Percentiles rank a stretch among this genome's conserved stretches.
These are phyloP conservation scores for Boleophthalmus pectinirostris DNA, from an alignment of 2,113 vertebrate genomes.

Conservation along the genomic window DNA sequence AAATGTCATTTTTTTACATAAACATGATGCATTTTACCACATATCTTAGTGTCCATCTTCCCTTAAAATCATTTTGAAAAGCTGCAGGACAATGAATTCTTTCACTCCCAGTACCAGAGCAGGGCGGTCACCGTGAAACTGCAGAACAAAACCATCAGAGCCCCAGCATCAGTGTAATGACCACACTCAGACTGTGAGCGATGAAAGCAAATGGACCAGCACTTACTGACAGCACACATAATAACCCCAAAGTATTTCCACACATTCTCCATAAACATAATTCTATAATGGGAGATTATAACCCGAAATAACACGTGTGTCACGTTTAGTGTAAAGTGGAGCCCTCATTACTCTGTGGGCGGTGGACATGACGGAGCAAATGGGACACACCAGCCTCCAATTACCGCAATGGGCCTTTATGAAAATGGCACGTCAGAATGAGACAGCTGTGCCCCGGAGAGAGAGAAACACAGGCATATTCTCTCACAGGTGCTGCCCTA, in stretches of 20 bases:
- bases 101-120: neutral
- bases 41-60: too few species aligned
- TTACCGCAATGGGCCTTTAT: conserved; percentile 40
- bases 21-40: too few species aligned
- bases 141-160: neutral
- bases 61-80: too few species aligned
- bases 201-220: neutral
- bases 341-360: conserved; percentile 18
- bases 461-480: neutral
- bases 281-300: neutral
- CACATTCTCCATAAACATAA: conserved; percentile 1
- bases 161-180: neutral
- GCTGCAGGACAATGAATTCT: too few species aligned
- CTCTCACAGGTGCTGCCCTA: neutral
- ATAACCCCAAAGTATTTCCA: neutral
- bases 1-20: too few species aligned
- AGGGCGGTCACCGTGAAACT: neutral
- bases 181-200: neutral
- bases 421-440: conserved; percentile 37
- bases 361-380: conserved; percentile 20
- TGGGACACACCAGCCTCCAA: conserved; percentile 23
- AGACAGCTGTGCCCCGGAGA: conserved; percentile 30
- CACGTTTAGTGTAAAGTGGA: conserved; percentile 1
- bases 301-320: conserved; percentile 1
- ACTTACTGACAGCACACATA: neutral